Conservation (phyloP, 2,888 invertebrate species). For the Sinelater perroti region DNA sequence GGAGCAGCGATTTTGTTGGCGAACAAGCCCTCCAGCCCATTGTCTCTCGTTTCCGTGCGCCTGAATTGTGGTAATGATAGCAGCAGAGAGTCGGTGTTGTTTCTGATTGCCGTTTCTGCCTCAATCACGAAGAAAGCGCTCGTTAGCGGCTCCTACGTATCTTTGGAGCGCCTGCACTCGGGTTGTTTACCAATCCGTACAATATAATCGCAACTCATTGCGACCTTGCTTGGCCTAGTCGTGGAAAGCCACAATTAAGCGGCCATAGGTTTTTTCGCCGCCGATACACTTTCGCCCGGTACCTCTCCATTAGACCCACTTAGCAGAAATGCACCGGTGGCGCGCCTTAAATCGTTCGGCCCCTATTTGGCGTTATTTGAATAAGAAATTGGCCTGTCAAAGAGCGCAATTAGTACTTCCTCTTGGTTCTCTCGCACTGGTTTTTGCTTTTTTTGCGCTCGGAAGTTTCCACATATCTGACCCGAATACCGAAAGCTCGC, state of each 20-base stretch:
- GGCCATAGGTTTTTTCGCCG: slow-evolving; percentile 5
- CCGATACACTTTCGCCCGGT: slow-evolving; percentile 11
- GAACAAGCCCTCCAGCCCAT: not conserved
- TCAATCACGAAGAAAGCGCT: not conserved
- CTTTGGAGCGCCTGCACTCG: not conserved
- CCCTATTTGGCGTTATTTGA: not conserved
- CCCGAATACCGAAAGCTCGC: not conserved
- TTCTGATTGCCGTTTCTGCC: not conserved
- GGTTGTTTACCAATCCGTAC: no score
- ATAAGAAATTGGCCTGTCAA: not conserved
- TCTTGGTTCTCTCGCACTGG: not conserved
- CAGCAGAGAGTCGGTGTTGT: not conserved
- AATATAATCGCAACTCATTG: slow-evolving; percentile 1
- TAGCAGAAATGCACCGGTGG: slow-evolving; percentile 5
- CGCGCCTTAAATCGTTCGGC: not conserved
- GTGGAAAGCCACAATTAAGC: slow-evolving; percentile 8
- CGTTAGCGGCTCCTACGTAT: not conserved
- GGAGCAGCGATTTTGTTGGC: not conserved
- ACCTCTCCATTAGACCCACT: slow-evolving; percentile 14
- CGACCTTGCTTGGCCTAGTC: slow-evolving; percentile 8
- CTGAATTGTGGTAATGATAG: not conserved
- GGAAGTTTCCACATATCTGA: not conserved
- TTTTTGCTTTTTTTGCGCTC: not conserved
- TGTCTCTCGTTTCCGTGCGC: not conserved
- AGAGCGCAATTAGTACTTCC: not conserved